Evolutionary conservation across 2,113 vertebrate genomes (phyloP).

Genomic region (Bothrops jararaca): DNA sequence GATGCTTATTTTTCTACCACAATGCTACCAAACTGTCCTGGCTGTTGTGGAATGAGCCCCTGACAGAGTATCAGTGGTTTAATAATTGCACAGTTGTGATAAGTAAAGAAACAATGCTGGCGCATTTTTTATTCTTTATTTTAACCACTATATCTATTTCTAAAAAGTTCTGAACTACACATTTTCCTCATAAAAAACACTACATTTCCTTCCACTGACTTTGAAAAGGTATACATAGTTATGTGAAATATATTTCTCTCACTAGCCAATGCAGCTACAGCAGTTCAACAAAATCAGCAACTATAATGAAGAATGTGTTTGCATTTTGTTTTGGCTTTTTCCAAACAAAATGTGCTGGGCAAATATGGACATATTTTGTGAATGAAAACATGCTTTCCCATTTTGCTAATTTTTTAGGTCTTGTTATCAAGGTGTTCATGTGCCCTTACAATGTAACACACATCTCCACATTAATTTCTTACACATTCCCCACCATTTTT

Average conservation of each 20-base stretch:
- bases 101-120: neutral
- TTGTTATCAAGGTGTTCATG: neutral
- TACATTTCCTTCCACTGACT: neutral
- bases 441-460: neutral
- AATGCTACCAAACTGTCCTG: neutral
- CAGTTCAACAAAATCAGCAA: neutral
- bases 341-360: neutral
- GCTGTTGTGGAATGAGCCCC: neutral
- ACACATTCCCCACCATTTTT: neutral
- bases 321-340: neutral
- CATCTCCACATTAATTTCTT: neutral
- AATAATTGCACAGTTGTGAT: neutral
- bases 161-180: neutral
- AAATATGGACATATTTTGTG: neutral
- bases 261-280: neutral
- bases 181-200: neutral
- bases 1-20: neutral
- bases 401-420: neutral
- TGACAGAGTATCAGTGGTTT: neutral
- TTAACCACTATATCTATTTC: neutral
- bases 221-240: neutral
- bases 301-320: neutral
- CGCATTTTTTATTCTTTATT: neutral
- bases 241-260: neutral
- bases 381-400: neutral